phyloP scores from a whole-genome alignment of 2,113 vertebrate species.

The Oreochromis niloticus region DNA sequence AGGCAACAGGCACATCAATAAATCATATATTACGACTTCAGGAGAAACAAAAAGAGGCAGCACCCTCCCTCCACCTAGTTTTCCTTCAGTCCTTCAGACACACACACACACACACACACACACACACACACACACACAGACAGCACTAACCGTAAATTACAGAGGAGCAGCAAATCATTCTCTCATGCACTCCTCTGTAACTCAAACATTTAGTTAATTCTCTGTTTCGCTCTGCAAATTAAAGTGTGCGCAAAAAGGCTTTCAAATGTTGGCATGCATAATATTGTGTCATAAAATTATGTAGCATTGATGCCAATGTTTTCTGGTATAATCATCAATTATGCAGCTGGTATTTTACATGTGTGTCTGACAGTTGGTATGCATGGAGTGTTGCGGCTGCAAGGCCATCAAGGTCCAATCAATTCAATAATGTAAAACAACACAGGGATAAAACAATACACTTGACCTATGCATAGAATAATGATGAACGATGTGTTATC shows the following conservation, averaged over 20 bases:
- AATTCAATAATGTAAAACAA: constrained; percentile 24
- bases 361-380: neutral
- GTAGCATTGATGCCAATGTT: constrained; percentile 36
- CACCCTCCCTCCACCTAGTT: neutral
- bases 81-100: neutral
- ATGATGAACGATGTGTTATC: constrained; percentile 3
- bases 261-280: constrained; percentile 22
- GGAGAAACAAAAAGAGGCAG: constrained; percentile 3
- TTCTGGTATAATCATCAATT: constrained; percentile 44
- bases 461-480: constrained; percentile 15
- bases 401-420: constrained; percentile 1
- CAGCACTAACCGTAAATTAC: constrained; percentile 43
- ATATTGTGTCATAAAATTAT: constrained; percentile 25
- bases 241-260: constrained; percentile 38
- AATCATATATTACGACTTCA: constrained; percentile 27
- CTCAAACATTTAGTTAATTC: constrained; percentile 45
- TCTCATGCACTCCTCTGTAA: constrained; percentile 26
- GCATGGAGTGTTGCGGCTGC: neutral
- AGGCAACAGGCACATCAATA: neutral
- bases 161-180: constrained; percentile 47
- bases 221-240: constrained; percentile 32
- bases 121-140: constrained; percentile 18
- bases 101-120: neutral
- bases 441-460: neutral
- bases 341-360: constrained; percentile 8